Conservation (phyloP, 2,888 invertebrate genomes). For the Formica aserva region DNA sequence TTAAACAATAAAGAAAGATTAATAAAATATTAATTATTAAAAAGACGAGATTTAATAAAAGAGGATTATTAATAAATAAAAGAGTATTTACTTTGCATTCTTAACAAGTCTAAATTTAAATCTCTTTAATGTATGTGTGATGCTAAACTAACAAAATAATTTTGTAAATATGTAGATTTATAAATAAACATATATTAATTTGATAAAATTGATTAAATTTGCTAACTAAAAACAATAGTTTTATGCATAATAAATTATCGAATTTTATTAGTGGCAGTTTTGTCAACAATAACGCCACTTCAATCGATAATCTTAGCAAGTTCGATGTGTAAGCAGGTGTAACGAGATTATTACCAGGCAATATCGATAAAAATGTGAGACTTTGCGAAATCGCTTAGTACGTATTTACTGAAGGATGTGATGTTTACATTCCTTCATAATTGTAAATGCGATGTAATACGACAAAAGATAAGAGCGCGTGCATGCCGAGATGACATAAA, state of each 20-base stretch:
- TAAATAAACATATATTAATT: neutral
- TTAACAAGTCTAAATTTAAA: neutral
- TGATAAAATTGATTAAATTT: neutral
- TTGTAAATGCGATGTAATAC: constrained; percentile 32
- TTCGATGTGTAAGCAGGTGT: neutral
- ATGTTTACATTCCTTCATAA: constrained; percentile 36
- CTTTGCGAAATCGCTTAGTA: constrained; percentile 8
- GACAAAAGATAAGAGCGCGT: constrained; percentile 31
- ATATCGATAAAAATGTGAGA: constrained; percentile 30
- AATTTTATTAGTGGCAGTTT: neutral
- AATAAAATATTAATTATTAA: neutral
- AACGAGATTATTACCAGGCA: constrained; percentile 10
- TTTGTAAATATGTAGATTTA: neutral
- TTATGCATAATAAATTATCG: neutral
- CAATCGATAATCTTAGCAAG: neutral
- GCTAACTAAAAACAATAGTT: neutral
- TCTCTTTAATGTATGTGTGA: neutral
- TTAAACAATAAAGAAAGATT: neutral
- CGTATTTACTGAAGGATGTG: constrained; percentile 31
- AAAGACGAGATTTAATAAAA: too few relatives aligned
- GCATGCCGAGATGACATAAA: neutral
- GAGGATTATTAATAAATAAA: neutral
- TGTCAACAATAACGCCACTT: neutral
- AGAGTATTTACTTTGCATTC: neutral
- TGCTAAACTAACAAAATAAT: neutral